Evolutionary conservation across 2,113 vertebrate species (phyloP).

Genomic region (Piaya cayana): DNA sequence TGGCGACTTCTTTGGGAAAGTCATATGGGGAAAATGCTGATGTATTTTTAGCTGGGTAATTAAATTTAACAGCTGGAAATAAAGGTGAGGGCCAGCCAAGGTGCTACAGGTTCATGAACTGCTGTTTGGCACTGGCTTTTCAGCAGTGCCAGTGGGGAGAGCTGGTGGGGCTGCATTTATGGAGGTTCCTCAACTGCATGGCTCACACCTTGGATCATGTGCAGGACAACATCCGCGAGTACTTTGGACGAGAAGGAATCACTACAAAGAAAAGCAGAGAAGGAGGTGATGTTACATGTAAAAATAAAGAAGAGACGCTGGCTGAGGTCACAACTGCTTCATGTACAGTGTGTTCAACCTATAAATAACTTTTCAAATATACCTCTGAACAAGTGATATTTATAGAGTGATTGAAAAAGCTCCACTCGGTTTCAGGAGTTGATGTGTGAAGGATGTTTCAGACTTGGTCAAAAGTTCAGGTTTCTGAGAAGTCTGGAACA

Average conservation of each 20-base stretch:
- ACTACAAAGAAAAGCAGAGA: not conserved
- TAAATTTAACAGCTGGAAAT: conserved; percentile 40
- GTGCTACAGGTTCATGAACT: not conserved
- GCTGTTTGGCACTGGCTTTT: fast-evolving
- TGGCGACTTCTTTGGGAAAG: conserved; percentile 18
- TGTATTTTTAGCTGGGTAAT: conserved; percentile 59
- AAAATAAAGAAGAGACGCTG: not conserved
- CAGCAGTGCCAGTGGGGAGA: not conserved
- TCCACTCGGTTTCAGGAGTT: not conserved
- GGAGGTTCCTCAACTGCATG: not conserved
- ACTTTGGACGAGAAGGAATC: not conserved
- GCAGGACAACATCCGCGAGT: not conserved
- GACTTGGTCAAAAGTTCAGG: not conserved
- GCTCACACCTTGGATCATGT: not conserved
- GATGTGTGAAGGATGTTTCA: not conserved
- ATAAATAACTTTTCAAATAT: conserved; percentile 31
- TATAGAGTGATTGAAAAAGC: conserved; percentile 1
- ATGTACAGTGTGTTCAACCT: conserved; percentile 15
- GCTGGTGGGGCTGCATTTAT: not conserved
- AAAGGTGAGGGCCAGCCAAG: conserved; percentile 6
- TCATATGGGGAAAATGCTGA: conserved; percentile 34
- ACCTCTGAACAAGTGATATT: conserved; percentile 47
- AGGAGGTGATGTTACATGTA: not conserved
- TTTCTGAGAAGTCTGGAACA: not conserved
- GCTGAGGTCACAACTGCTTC: conserved; percentile 9